phyloP scores from a whole-genome alignment of 2,888 invertebrate genomes.

The Lutraria lutraria region DNA sequence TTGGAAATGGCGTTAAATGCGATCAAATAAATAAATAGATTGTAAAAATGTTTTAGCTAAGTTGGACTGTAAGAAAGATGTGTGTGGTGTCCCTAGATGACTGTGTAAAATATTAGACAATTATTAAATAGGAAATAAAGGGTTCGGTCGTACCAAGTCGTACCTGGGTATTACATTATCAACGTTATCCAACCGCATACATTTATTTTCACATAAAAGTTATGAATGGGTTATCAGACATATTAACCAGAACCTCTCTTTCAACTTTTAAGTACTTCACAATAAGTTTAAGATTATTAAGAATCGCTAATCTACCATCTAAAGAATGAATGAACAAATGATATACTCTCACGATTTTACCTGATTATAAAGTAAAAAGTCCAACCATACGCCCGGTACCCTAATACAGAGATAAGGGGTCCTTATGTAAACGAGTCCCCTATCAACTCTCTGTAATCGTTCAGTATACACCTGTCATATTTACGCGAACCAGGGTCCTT shows the following conservation, averaged over 20 bases:
- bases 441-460: not conserved
- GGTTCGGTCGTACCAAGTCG: not conserved
- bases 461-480: not conserved
- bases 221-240: not conserved
- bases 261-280: not conserved
- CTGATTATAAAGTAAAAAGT: constrained; percentile 10
- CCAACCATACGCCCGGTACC: not conserved
- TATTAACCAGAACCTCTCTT: not conserved
- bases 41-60: too few relatives aligned
- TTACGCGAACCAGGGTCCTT: too few relatives aligned
- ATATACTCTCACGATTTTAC: constrained; percentile 8
- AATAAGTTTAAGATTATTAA: not conserved
- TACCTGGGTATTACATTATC: not conserved
- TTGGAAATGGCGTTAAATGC: too few relatives aligned
- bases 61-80: too few relatives aligned
- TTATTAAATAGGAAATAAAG: not conserved
- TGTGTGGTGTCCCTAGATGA: too few relatives aligned
- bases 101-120: too few relatives aligned
- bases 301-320: not conserved
- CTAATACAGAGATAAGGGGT: too few relatives aligned
- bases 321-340: constrained; percentile 9
- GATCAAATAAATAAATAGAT: too few relatives aligned
- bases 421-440: not conserved
- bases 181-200: too few relatives aligned
- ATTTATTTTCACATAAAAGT: not conserved